Base-by-base conservation (phyloP, 2,888 invertebrate genomes). In the Homarus gammarus region DNA sequence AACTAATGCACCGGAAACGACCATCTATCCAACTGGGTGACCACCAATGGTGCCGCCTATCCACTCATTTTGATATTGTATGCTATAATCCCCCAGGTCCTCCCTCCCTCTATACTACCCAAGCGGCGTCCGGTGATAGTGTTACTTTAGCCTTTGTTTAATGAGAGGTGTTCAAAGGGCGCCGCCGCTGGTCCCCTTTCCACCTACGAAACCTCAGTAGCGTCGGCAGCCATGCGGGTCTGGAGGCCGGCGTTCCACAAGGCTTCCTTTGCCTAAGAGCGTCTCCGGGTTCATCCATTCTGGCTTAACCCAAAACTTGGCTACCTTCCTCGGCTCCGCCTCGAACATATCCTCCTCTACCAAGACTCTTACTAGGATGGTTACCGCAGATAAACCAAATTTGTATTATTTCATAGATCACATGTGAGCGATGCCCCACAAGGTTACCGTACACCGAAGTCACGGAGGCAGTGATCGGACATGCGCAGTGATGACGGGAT, bases 151-250 rank as follows among this genome's bases (percentile, higher is more conserved):
- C 82, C 82, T 87, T 87, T 87, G 87, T 87, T 87, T 87, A 87
- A 87, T 87, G 87, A 87, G 87, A 87, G 81, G 87, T 64, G 82
- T 81, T 87, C 87, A 87, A 87, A 87, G 81, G 87, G 87, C 78
- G 40, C 87, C 87, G 87, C 87, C 87, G 61, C 36, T 75, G 64
- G 72, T 77, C 87, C 87, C 82, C 87, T 64, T 82, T 64, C 82
- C 64, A 82, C 73, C 73, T 12, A 81, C 81, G 87, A 87, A 87
- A 87, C 87, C 87, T 82, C 87, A 87, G 87, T 81, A 82, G 87
- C 81, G 81, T 33, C 44, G 44, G 22, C 36, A 81, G 70, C 73
- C 82, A 87, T 87, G 87, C 87, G 87, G 87, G 87, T 44, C 81
- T 68, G 81, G 38, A 81, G 82, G 61, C 64, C 61, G 64, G 61